Conservation (phyloP, 2,888 invertebrate species). For the Anarsia innoxiella region DNA sequence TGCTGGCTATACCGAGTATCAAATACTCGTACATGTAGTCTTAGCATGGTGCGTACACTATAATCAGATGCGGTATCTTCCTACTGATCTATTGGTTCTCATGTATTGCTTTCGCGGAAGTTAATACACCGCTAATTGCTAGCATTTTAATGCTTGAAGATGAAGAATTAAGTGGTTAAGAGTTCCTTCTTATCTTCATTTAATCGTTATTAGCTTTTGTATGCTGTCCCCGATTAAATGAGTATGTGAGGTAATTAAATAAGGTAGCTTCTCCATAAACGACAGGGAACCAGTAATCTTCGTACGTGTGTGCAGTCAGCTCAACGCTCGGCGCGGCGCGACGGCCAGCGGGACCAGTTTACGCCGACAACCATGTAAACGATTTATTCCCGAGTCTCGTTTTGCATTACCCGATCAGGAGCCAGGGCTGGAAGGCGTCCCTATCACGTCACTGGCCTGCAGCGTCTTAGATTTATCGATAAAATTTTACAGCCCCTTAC, state of each 20-base stretch:
- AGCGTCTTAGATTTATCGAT: constrained; percentile 15
- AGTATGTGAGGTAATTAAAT: too few species aligned
- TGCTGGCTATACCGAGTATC: constrained; percentile 50
- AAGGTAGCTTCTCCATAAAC: constrained; percentile 6
- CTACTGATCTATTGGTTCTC: constrained; percentile 23
- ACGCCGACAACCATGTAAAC: constrained; percentile 75
- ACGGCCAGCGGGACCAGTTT: constrained; percentile 65
- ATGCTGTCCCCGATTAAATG: too few species aligned
- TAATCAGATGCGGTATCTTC: constrained; percentile 46
- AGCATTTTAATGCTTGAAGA: constrained; percentile 6
- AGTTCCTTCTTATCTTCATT: too few species aligned
- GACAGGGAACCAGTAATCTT: constrained; percentile 33
- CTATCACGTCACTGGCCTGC: constrained; percentile 18
- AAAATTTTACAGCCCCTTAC: constrained; percentile 17
- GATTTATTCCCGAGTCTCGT: constrained; percentile 71
- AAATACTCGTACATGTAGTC: constrained; percentile 22
- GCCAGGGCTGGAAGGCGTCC: constrained; percentile 51
- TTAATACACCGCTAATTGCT: constrained; percentile 14
- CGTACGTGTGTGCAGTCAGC: constrained; percentile 49
- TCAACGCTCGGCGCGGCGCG: constrained; percentile 36
- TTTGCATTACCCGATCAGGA: constrained; percentile 71
- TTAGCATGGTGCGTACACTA: constrained; percentile 40
- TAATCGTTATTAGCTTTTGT: too few species aligned
- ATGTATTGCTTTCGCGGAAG: constrained; percentile 19
- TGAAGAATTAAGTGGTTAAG: too few species aligned